Base-by-base conservation (phyloP, 2,888 invertebrate genomes). In the Caenorhabditis doughertyi region DNA sequence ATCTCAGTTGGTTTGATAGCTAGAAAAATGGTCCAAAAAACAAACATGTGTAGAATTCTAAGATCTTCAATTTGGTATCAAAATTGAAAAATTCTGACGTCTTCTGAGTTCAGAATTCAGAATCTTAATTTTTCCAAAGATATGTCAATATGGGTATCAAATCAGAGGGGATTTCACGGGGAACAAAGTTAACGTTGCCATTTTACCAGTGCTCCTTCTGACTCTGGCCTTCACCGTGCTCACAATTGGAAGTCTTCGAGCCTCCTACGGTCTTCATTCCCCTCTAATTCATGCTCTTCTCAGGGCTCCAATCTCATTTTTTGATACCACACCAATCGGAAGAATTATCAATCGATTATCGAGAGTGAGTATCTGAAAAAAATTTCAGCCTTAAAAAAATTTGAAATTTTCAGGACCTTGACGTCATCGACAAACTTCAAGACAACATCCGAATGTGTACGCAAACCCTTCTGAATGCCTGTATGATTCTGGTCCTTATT, bases 281-380 rank as follows among this genome's bases (percentile, higher is more conserved):
- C 84, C 84, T n/a, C 80, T 92, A 29, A 85, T 92, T 13, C 74
- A 74, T 27, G 81, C 86, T 55, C 84, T 92, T 11, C 84, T 92
- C 9, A 88, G 88, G 25, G 87, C 88, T 90, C 83, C 90, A 70
- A 84, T 91, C 87, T 76, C 88, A n/a, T 92, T 92, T 85, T 92
- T 92, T 83, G 92, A 92, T 81, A 84, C 85, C 23, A 92, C 91
- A 13, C 92, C 92, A 5, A 86, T 88, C 18, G 93, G 93, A 13
- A 87, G 92, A 32, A 89, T 93, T 23, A 84, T 93, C 73, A 87
- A 85, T 60, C 58, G 87, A 27, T 42, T 87, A 16, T 79, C 85
- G 0, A 53, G 83, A 51, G 86, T 86, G 7, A 79, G 64, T n/a
- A n/a, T n/a, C n/a, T n/a, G n/a, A 25, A 64, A 32, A 35, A 25